Evolutionary conservation across 2,113 vertebrate species (phyloP).

Genomic region (Abramis brama): DNA sequence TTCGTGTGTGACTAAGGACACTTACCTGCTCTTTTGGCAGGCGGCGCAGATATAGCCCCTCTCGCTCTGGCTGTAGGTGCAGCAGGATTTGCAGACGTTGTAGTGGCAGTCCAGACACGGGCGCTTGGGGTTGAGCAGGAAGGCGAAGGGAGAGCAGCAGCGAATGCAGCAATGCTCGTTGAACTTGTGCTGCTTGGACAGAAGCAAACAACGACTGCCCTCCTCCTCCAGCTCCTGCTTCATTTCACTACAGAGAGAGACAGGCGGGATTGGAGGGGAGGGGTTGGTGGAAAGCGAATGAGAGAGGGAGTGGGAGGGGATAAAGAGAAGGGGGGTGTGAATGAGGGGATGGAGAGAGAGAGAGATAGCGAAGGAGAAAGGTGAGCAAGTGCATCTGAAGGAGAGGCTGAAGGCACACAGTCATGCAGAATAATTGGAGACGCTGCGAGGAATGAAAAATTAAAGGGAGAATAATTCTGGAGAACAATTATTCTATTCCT

Average conservation of each 20-base stretch:
- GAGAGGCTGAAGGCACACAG: constrained; percentile 36
- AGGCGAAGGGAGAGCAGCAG: constrained; percentile 94
- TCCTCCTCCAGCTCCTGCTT: constrained; percentile 95
- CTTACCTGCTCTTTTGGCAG: constrained; percentile 94
- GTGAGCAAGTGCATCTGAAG: constrained; percentile 30
- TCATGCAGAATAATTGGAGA: constrained; percentile 47
- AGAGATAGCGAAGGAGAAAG: background rate
- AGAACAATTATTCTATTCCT: background rate
- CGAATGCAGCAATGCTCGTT: constrained; percentile 96
- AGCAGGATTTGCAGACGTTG: constrained; percentile 94
- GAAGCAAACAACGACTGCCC: constrained; percentile 90
- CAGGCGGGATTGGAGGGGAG: constrained; percentile 41
- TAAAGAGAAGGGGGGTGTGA: constrained; percentile 32
- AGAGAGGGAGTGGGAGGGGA: constrained; percentile 30
- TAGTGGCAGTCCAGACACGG: constrained; percentile 91
- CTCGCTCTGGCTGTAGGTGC: constrained; percentile 87
- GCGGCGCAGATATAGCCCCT: constrained; percentile 88
- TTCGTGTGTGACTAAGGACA: constrained; percentile 24
- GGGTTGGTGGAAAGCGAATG: constrained; percentile 6
- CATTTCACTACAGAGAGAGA: constrained; percentile 83
- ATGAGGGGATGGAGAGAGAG: constrained; percentile 22
- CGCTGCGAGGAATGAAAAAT: constrained; percentile 30
- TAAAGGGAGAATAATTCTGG: constrained; percentile 28
- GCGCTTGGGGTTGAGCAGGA: constrained; percentile 91
- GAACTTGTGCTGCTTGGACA: constrained; percentile 91